Evolutionary conservation across 2,113 vertebrate species (phyloP), one percentile per base, ranked within the genome.

Genomic region (Alligator sinensis): DNA sequence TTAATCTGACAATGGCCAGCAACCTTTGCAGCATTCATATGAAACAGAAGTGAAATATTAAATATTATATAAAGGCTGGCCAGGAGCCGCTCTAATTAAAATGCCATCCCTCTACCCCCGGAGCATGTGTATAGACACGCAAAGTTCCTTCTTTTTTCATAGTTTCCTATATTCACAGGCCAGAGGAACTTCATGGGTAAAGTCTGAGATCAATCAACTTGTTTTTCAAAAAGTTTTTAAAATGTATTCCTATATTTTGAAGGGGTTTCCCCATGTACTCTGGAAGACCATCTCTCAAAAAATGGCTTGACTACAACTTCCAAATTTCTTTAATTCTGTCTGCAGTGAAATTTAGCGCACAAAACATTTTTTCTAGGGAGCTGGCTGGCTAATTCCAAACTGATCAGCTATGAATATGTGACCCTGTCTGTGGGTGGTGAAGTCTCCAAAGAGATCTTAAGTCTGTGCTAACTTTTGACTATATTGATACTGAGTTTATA

Each of bases 371-470:
- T 77, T 91, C 30, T n/a, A 90, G 59, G 4, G 16, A 68, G 81
- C 90, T 87, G 76, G 30, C 68, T 83, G 11, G 19, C 77, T 94
- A 34, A 91, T 87, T 94, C 91, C 90, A 68, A 95, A 63, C 75
- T 24, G 6, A 83, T 27, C 70, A 86, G 55, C 22, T 72, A 4
- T 28, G 25, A 84, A 34, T 16, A 96, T 4, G 5, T 58, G 27
- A 88, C 64, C 19, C 57, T 57, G 27, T n/a, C 34, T 27, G 83
- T 72, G 27, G 38, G 70, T 9, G 10, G 34, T 89, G 47, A 66
- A 38, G 77, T 77, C 63, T 87, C 38, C 80, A 75, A 70, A 89
- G 28, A 86, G 66, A 81, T 86, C 77, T 60, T 9, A 85, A 93
- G 19, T 15, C 86, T 27, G 55, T 90, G 77, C 38, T 81, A 94